Conservation (phyloP, 2,888 invertebrate genomes). For the Sinelater perroti region DNA sequence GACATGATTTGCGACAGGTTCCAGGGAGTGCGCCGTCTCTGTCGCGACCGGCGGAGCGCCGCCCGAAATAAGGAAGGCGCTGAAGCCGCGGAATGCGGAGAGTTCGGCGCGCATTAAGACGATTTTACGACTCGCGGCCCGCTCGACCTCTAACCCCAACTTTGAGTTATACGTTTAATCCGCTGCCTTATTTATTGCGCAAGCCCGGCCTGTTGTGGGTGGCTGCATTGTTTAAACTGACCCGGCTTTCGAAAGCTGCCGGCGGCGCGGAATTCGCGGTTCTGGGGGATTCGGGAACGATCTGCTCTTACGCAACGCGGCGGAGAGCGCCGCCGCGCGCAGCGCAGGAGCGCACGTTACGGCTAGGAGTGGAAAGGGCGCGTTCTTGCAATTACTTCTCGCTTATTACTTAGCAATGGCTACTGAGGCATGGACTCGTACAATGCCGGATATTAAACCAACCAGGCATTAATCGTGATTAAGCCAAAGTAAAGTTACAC, state of each 20-base stretch:
- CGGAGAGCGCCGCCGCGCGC: too few species aligned
- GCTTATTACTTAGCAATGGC: too few species aligned
- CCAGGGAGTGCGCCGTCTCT: conserved; percentile 14
- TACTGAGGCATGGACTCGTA: too few species aligned
- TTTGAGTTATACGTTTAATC: conserved; percentile 39
- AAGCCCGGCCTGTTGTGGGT: conserved; percentile 29
- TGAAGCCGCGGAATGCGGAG: conserved; percentile 31
- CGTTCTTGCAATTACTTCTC: too few species aligned
- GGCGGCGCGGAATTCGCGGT: too few species aligned
- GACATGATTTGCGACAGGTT: conserved; percentile 30
- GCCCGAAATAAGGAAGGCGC: conserved; percentile 20
- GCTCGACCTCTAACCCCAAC: conserved; percentile 36
- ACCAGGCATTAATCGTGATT: too few species aligned
- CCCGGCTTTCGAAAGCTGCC: conserved; percentile 29
- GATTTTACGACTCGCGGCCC: conserved; percentile 39
- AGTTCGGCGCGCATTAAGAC: conserved; percentile 28
- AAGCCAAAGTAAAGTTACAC: too few species aligned
- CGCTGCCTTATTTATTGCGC: conserved; percentile 36
- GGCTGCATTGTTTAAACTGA: conserved; percentile 35
- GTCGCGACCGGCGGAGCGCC: conserved; percentile 6
- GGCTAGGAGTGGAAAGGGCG: too few species aligned
- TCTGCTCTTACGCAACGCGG: too few species aligned
- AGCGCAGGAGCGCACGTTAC: too few species aligned
- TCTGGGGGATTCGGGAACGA: too few species aligned
- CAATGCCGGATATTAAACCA: too few species aligned